Conservation (phyloP, 2,113 vertebrate genomes). For the Chrysochloris asiatica region DNA sequence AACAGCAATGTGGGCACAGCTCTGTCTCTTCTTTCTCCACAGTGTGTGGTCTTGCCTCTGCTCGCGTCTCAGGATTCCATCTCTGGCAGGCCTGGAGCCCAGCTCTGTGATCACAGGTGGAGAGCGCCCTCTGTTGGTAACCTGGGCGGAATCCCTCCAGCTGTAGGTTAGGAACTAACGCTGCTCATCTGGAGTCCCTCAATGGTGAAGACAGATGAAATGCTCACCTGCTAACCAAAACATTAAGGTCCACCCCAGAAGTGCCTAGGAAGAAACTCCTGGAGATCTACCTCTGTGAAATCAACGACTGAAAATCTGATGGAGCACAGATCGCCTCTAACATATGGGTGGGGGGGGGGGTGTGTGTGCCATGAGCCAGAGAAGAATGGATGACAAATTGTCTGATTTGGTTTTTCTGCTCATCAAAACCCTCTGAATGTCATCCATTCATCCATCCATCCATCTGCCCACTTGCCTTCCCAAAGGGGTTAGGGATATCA, state of each 20-base stretch:
- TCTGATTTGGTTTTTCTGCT: background rate
- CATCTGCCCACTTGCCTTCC: background rate
- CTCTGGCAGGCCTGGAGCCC: background rate
- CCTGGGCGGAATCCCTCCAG: background rate
- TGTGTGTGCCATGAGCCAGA: background rate
- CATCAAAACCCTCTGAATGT: background rate
- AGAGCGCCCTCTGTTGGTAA: conserved; percentile 66
- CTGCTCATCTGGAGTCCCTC: background rate
- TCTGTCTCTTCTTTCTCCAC: background rate
- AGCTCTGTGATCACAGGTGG: background rate
- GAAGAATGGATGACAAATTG: background rate
- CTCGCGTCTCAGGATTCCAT: no score
- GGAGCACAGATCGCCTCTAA: background rate
- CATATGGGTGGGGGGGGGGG: no score
- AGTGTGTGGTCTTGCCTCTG: no score
- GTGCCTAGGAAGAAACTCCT: background rate
- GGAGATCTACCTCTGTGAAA: background rate
- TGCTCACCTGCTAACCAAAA: background rate
- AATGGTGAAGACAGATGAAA: background rate
- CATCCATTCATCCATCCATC: background rate
- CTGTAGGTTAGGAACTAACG: background rate
- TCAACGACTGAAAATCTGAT: background rate
- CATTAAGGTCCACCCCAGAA: background rate
- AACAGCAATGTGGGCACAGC: no score
- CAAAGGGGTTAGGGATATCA: no score